Evolutionary conservation across 2,888 invertebrate species (phyloP), one percentile per base, ranked within the genome.

Genomic region (Paralinhomoeus sp.): DNA sequence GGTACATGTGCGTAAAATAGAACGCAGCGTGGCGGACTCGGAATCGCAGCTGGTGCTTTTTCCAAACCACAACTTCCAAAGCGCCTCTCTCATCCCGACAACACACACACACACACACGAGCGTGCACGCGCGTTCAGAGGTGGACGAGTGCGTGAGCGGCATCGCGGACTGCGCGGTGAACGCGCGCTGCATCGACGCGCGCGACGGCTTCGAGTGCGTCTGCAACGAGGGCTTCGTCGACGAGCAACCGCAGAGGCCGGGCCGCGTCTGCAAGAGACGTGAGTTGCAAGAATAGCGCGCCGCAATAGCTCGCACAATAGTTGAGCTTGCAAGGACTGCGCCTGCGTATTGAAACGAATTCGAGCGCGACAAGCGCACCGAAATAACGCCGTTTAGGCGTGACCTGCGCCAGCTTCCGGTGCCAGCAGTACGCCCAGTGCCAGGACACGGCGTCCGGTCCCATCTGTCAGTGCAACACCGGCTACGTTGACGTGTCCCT

Each of bases 361-460:
- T 27, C 7, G 5, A 12, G 27, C 27, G 27, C 27, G 27, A 27
- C 27, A 27, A 27, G 27, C 12, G 27, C 27, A 5, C 27, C 27
- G 27, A 12, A 27, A 12, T 27, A 27, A 12, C 27, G 27, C 27
- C 27, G 27, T 49, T 37, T 45, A 56, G 57, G 49, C 27, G 50
- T 56, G 46, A 52, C 51, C 49, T 59, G 59, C 47, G 48, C 52
- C 2, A 47, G 49, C 37, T 49, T 51, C 33, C 57, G 57, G 45
- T 61, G 61, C 48, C 55, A 59, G 18, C 48, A 52, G 1, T 56
- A 60, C 45, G 58, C 61, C 2, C 58, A 60, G 41, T 61, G 61
- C 42, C 50, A 52, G 2, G 58, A 61, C 36, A 50, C 56, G 1
- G 51, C 54, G n/a, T 37, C 45, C 2, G 53, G 54, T 3, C 56